Conservation (phyloP, 2,113 vertebrate genomes). For the Lepus americanus region DNA sequence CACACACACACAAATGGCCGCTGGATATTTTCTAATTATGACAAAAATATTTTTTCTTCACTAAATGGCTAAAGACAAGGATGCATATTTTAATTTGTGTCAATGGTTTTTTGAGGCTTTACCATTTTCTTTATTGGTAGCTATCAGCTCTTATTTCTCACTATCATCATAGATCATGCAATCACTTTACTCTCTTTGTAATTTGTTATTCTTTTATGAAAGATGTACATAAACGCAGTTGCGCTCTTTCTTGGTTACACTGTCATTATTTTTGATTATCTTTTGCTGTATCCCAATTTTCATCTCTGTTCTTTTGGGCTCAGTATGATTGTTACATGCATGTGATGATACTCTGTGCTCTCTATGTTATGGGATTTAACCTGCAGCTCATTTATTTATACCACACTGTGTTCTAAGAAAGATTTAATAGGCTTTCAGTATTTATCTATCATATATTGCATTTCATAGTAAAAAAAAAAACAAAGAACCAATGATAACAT, state of each 20-base stretch:
- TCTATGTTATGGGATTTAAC: not conserved
- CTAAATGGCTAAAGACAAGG: not conserved
- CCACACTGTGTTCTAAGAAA: not conserved
- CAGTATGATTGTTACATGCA: not conserved
- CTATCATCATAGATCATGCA: not conserved
- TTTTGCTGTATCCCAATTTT: not conserved
- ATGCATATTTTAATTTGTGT: not conserved
- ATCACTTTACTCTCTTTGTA: not conserved
- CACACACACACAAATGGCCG: not conserved
- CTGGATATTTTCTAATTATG: not conserved
- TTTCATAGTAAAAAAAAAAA: not conserved
- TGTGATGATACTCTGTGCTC: not conserved
- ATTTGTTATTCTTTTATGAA: not conserved
- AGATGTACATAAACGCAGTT: not conserved
- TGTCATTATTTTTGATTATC: not conserved
- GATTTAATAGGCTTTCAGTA: not conserved
- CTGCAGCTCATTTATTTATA: not conserved
- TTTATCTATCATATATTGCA: slow-evolving; percentile 8
- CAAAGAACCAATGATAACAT: not conserved
- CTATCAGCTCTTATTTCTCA: not conserved
- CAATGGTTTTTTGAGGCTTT: not conserved
- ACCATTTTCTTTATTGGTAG: not conserved
- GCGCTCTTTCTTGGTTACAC: not conserved
- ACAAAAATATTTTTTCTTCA: not conserved
- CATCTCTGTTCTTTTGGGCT: not conserved